Evolutionary conservation across 92 coral and sea anemone species (phyloP), one percentile per base, ranked within the genome.

Genomic region (Umimayanthus chanpuru): DNA sequence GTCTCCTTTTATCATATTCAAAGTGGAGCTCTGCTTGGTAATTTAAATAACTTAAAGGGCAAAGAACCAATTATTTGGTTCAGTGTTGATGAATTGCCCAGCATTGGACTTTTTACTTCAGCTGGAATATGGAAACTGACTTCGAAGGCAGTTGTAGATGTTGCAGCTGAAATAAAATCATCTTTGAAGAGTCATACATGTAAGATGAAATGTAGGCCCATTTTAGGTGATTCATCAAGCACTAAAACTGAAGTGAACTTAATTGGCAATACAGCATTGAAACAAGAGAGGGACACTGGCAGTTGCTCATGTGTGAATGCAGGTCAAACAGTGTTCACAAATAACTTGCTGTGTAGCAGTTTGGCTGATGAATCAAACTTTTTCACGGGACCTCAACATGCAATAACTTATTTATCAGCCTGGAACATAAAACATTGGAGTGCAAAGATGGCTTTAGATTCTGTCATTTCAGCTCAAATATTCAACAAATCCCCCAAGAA

Each of bases 51-150:
- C 20, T 91, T 97, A n/a, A 58, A 23, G n/a, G 94, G 86, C n/a
- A 85, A 84, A 50, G 87, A 88, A 11, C 86, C 93, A 25, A 73
- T 66, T 41, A 49, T 92, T 29, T 95, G 95, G 94, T 55, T 32
- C 36, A 81, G 88, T 44, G 38, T 55, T 89, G 90, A 93, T 74
- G 61, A 74, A 65, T 87, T 88, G 8, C 93, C 91, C 70, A 76
- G 88, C 5, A 75, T 87, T 77, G 98, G 98, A 38, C 90, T 97
- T 56, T 97, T 94, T 94, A 89, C 94, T 11, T 40, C 89, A 41
- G 87, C 73, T 40, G 94, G 97, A 30, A 86, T 97, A 38, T 97
- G 98, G 97, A 94, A 94, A 78, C 87, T 97, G 77, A 81, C 89
- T 50, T 92, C 97, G 1, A 90, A 81, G 21, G 74, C 96, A 29